Percentiles rank a stretch among this genome's conserved stretches.
phyloP scores from a whole-genome alignment of 1,140 invertebrate species.

The Zaprionus davidi region DNA sequence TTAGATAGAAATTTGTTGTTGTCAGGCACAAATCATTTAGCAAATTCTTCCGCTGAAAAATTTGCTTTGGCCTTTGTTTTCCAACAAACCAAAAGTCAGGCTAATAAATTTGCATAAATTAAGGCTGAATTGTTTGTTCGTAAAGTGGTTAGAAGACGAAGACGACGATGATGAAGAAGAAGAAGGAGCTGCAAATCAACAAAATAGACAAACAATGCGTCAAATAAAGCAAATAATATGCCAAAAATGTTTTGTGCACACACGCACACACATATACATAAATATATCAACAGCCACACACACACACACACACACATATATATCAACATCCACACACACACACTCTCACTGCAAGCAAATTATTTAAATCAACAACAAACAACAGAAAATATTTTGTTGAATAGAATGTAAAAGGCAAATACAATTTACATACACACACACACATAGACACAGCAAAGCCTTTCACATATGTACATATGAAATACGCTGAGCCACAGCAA shows the following conservation, averaged over 20 bases:
- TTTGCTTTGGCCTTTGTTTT: constrained; percentile 42
- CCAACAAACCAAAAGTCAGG: constrained; percentile 19
- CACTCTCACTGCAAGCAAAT: constrained; percentile 72
- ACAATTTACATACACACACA: constrained; percentile 35
- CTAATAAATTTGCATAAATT: constrained; percentile 77
- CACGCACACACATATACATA: constrained; percentile 17
- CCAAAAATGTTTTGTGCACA: constrained; percentile 46
- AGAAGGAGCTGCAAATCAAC: constrained; percentile 59
- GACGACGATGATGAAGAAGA: constrained; percentile 23
- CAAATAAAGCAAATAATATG: constrained; percentile 63
- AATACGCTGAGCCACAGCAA: constrained; percentile 59
- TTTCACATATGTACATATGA: constrained; percentile 55
- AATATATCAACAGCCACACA: constrained; percentile 9
- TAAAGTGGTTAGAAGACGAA: constrained; percentile 32
- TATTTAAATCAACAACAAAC: constrained; percentile 76
- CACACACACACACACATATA: constrained; percentile 16
- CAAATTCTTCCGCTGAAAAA: constrained; percentile 34
- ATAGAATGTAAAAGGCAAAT: constrained; percentile 76
- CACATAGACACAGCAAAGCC: neutral
- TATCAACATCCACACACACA: neutral
- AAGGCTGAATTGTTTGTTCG: constrained; percentile 65
- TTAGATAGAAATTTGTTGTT: neutral
- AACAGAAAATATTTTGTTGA: constrained; percentile 59
- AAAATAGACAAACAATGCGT: constrained; percentile 70
- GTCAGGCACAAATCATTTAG: constrained; percentile 30